Percentiles rank a stretch among this genome's conserved stretches.
Evolutionary conservation across 2,888 invertebrate species (phyloP).

Genomic region (Zygaena filipendulae): DNA sequence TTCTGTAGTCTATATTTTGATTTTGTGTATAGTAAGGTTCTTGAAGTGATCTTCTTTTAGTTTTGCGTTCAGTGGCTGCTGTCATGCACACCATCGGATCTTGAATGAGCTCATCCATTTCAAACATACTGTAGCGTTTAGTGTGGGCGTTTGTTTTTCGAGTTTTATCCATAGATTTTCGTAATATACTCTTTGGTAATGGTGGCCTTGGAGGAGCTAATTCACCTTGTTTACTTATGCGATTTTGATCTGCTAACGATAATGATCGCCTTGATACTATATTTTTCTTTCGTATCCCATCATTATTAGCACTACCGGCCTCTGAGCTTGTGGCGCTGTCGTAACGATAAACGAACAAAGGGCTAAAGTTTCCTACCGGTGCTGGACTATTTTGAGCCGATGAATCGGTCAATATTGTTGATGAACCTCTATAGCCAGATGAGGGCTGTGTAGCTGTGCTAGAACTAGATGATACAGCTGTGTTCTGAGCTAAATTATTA

Average conservation of each 20-base stretch:
- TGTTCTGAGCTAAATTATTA: slow-evolving; percentile 62
- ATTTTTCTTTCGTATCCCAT: slow-evolving; percentile 55
- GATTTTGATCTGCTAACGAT: slow-evolving; percentile 67
- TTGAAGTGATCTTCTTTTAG: slow-evolving; percentile 79
- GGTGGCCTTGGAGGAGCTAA: slow-evolving; percentile 77
- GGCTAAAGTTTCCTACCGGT: slow-evolving; percentile 71
- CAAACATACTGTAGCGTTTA: slow-evolving; percentile 85
- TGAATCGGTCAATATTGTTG: slow-evolving; percentile 83
- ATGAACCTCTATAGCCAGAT: slow-evolving; percentile 88
- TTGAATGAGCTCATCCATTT: slow-evolving; percentile 71
- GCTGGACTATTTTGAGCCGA: slow-evolving; percentile 76
- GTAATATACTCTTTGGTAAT: slow-evolving; percentile 76
- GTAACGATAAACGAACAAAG: slow-evolving; percentile 84
- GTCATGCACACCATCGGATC: slow-evolving; percentile 55
- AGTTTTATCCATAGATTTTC: slow-evolving; percentile 71
- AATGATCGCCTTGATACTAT: slow-evolving; percentile 76
- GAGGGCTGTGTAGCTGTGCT: slow-evolving; percentile 84
- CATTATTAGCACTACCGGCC: slow-evolving; percentile 74
- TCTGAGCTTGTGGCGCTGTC: slow-evolving; percentile 81
- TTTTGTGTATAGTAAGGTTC: slow-evolving; percentile 75
- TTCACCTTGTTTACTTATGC: slow-evolving; percentile 53
- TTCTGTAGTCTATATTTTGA: slow-evolving; percentile 56
- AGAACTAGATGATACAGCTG: slow-evolving; percentile 73
- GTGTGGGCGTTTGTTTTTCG: slow-evolving; percentile 58
- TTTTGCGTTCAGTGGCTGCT: slow-evolving; percentile 58